Conservation (phyloP, 2,113 vertebrate genomes). For the Oryzias curvinotus region DNA sequence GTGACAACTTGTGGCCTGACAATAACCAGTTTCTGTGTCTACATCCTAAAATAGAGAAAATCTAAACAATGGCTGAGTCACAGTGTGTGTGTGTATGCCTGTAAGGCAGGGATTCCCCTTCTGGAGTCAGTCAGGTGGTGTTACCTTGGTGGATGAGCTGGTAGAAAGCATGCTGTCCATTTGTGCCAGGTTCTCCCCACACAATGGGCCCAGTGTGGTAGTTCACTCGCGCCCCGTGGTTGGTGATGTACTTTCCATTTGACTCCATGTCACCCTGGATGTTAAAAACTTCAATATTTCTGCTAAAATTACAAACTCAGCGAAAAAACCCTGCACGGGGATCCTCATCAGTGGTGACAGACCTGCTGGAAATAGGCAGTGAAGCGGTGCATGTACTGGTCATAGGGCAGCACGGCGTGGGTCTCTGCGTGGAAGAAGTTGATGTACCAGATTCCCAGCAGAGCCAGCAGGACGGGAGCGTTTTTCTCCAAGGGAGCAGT, state of each 20-base stretch:
- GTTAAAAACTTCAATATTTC: not conserved
- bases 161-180: slow-evolving; percentile 97
- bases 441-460: slow-evolving; percentile 96
- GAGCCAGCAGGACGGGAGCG: slow-evolving; percentile 85
- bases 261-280: slow-evolving; percentile 97
- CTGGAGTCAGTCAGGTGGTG: not conserved
- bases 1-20: not conserved
- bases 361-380: slow-evolving; percentile 99
- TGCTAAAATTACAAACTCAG: no score
- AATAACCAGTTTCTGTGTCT: not conserved
- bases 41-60: not conserved
- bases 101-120: not conserved
- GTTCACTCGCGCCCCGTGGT: slow-evolving; percentile 85
- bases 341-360: not conserved
- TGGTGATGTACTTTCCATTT: slow-evolving; percentile 96
- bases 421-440: slow-evolving; percentile 94
- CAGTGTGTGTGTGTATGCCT: not conserved
- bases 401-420: slow-evolving; percentile 92
- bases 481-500: slow-evolving; percentile 90
- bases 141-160: slow-evolving; percentile 98
- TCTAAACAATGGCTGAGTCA: not conserved
- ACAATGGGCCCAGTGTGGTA: slow-evolving; percentile 95
- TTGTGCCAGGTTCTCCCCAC: slow-evolving; percentile 98
- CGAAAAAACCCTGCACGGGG: no score
- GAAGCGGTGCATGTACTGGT: slow-evolving; percentile 98